phyloP scores from a whole-genome alignment of 2,797 vertebrate species.

The Alauda arvensis region DNA sequence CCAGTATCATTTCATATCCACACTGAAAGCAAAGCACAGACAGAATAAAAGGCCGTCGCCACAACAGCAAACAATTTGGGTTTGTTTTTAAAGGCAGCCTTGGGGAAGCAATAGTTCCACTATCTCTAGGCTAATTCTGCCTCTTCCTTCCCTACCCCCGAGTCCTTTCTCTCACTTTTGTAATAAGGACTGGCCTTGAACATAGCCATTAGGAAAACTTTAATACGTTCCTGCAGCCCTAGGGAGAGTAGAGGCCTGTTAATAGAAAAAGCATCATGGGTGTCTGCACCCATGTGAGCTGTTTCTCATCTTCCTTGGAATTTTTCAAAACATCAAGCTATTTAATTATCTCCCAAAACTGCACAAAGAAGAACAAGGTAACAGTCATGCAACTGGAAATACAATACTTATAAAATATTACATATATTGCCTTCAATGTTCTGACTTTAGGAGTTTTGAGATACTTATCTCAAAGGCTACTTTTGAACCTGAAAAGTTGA shows the following conservation, averaged over 20 bases:
- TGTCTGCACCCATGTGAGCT: neutral
- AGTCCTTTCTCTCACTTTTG: neutral
- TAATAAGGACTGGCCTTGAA: neutral
- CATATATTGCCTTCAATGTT: neutral
- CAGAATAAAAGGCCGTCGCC: neutral
- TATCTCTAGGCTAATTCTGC: neutral
- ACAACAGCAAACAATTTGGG: neutral
- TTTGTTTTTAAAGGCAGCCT: neutral
- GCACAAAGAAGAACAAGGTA: neutral
- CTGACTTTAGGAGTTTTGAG: neutral
- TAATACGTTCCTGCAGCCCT: neutral
- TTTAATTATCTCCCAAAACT: neutral
- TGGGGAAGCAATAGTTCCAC: neutral
- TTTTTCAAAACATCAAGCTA: neutral
- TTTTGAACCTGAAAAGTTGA: neutral
- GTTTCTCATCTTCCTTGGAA: neutral
- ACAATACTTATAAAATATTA: neutral
- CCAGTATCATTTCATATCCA: neutral
- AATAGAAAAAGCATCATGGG: neutral
- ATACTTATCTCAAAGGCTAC: neutral
- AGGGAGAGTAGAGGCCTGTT: neutral
- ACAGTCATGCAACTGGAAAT: neutral
- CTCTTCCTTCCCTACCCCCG: neutral
- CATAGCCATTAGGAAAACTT: neutral
- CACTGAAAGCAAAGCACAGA: neutral